Evolutionary conservation across 1,140 invertebrate species (phyloP).

Genomic region (Drosophila nasuta): DNA sequence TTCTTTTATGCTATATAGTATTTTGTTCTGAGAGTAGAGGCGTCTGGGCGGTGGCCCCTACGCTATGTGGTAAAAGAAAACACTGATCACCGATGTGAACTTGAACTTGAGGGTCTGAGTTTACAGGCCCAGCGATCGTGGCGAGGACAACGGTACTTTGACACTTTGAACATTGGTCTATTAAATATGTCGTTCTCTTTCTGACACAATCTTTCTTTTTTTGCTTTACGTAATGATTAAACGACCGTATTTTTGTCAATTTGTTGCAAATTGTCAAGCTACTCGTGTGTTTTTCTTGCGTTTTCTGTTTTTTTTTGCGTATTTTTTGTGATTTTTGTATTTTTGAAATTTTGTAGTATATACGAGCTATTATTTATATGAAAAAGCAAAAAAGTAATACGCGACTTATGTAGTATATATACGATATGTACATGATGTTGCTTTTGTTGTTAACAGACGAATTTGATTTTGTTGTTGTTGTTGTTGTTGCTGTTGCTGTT

Average conservation of each 20-base stretch:
- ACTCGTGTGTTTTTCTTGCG: slow-evolving; percentile 47
- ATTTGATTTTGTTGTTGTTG: slow-evolving; percentile 25
- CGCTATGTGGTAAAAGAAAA: neutral
- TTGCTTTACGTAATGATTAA: slow-evolving; percentile 81
- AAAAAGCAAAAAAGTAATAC: slow-evolving; percentile 48
- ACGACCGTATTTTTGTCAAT: slow-evolving; percentile 79
- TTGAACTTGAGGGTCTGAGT: slow-evolving; percentile 71
- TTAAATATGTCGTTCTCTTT: slow-evolving; percentile 47
- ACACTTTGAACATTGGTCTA: slow-evolving; percentile 63
- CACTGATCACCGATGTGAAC: slow-evolving; percentile 47
- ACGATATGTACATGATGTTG: slow-evolving; percentile 63
- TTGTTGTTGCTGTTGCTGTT: neutral
- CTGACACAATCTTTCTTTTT: slow-evolving; percentile 11
- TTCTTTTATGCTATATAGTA: neutral
- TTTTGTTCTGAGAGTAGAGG: neutral
- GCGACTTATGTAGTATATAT: slow-evolving; percentile 55
- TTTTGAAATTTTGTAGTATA: slow-evolving; percentile 64
- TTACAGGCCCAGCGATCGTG: slow-evolving; percentile 43
- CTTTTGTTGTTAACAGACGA: slow-evolving; percentile 47
- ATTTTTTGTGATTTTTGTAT: slow-evolving; percentile 31
- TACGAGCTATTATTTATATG: slow-evolving; percentile 78
- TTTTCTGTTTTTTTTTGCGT: neutral
- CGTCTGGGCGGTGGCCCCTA: slow-evolving; percentile 32
- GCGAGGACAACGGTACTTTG: slow-evolving; percentile 53
- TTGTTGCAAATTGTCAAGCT: slow-evolving; percentile 76